Evolutionary conservation across 2,113 vertebrate genomes (phyloP), one percentile per base, ranked within the genome.

Genomic region (Ornithorhynchus anatinus): DNA sequence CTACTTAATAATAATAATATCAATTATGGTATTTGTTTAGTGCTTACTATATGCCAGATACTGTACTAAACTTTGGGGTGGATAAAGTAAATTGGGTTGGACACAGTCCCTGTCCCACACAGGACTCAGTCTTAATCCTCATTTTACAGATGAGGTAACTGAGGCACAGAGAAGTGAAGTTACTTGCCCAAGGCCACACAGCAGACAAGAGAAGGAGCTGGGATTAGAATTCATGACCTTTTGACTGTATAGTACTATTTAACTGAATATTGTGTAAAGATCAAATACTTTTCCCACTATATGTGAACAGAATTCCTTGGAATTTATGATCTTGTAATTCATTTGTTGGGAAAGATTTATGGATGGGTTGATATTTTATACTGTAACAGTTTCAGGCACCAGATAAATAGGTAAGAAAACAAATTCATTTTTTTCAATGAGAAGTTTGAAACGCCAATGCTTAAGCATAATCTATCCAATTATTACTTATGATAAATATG

Each of bases 401-500:
- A 8, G 22, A 68, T 40, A 37, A 25, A 40, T 3, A 59, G 1
- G 0, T 50, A 57, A 63, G 12, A 37, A 76, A 48, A 13, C 10
- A 54, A 72, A 71, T 25, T 7, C 48, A 36, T n/a, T 69, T 73
- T 47, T 78, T 43, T 40, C 16, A 8, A 13, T 20, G 32, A 75
- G 80, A 9, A 16, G 4, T 75, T 25, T 36, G 69, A 58, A 66
- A 58, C 3, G 27, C 15, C 3, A 32, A 56, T 70, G 72, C 54
- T 2, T 44, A 2, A 51, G 17, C 1, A 25, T 77, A 12, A 5
- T 23, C n/a, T 56, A 13, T 4, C 69, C 27, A 75, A 77, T 33
- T 72, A 69, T 45, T 64, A 82, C 69, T 45, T 64, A 82, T 69
- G 51, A n/a, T 36, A 37, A 69, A 76, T 50, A 52, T 8, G 56